A percentile compares a stretch with the other conserved stretches of the same genome.
Conservation (phyloP, 2,888 invertebrate genomes). For the Lamellibrachia satsuma region DNA sequence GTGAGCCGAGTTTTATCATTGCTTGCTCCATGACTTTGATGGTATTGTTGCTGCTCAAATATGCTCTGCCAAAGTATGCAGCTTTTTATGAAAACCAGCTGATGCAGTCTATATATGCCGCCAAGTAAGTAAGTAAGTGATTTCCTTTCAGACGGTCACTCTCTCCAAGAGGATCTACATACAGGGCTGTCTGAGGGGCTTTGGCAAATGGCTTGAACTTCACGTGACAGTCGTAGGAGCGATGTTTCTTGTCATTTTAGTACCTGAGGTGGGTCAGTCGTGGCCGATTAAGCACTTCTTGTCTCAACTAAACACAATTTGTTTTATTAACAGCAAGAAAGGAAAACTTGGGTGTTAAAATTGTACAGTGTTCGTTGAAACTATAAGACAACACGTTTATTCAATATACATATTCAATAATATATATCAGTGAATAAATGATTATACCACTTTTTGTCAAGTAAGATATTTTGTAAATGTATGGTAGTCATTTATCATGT, state of each 20-base stretch:
- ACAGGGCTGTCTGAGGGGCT: conserved; percentile 57
- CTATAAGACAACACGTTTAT: too few relatives aligned
- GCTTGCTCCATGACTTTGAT: background rate
- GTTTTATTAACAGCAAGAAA: too few relatives aligned
- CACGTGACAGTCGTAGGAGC: conserved; percentile 59
- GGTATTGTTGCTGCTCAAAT: background rate
- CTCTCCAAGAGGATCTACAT: conserved; percentile 46
- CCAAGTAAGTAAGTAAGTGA: background rate
- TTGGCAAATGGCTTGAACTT: conserved; percentile 56
- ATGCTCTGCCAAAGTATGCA: background rate
- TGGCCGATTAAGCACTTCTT: background rate
- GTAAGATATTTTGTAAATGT: too few relatives aligned
- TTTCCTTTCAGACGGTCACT: background rate
- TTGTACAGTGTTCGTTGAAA: too few relatives aligned
- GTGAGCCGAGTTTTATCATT: background rate
- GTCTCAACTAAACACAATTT: too few relatives aligned
- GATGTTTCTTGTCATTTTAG: conserved; percentile 51
- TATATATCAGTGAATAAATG: too few relatives aligned
- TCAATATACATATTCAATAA: too few relatives aligned
- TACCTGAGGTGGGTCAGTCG: conserved; percentile 57
- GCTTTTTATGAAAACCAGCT: too few relatives aligned
- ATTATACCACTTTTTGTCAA: too few relatives aligned
- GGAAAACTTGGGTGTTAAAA: too few relatives aligned
- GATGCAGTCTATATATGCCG: background rate
- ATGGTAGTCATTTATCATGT: too few relatives aligned